Evolutionary conservation across 2,113 vertebrate species (phyloP).

Genomic region (Rhinogobius similis): DNA sequence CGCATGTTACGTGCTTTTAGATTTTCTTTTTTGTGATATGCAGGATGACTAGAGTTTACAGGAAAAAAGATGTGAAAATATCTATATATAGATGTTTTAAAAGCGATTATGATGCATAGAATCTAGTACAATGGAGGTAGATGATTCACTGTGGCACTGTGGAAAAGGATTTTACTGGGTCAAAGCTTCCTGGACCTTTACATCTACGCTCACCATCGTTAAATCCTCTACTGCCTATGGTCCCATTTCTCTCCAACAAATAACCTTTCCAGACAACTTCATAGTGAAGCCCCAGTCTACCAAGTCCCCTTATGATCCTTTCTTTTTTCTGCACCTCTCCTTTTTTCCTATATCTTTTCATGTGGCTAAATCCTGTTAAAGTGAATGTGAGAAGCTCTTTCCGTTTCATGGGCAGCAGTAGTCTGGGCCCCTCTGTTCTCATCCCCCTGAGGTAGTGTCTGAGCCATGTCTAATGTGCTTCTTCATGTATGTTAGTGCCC

Average conservation of each 20-base stretch:
- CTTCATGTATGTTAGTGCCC: constrained; percentile 30
- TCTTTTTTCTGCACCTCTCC: not conserved
- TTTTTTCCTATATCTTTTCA: constrained; percentile 56
- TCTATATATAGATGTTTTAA: not conserved
- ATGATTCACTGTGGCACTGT: not conserved
- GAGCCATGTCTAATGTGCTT: constrained; percentile 49
- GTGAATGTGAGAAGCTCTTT: constrained; percentile 52
- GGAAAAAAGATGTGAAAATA: not conserved
- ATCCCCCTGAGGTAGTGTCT: constrained; percentile 44
- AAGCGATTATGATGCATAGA: not conserved
- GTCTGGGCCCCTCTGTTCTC: constrained; percentile 35
- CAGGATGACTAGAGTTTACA: too few species aligned
- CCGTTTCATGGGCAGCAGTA: constrained; percentile 49
- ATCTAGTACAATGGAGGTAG: not conserved
- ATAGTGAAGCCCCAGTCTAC: constrained; percentile 7
- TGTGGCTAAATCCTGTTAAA: constrained; percentile 66
- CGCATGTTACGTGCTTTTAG: not conserved
- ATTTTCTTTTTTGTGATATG: not conserved
- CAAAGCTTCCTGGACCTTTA: not conserved
- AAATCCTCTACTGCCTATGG: not conserved
- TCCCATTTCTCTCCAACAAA: not conserved
- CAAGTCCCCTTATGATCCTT: constrained; percentile 7
- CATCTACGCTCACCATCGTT: not conserved
- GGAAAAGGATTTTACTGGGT: not conserved
- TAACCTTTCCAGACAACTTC: not conserved